Conservation (phyloP, 2,113 vertebrate species). For the Sinocyclocheilus rhinocerous region DNA sequence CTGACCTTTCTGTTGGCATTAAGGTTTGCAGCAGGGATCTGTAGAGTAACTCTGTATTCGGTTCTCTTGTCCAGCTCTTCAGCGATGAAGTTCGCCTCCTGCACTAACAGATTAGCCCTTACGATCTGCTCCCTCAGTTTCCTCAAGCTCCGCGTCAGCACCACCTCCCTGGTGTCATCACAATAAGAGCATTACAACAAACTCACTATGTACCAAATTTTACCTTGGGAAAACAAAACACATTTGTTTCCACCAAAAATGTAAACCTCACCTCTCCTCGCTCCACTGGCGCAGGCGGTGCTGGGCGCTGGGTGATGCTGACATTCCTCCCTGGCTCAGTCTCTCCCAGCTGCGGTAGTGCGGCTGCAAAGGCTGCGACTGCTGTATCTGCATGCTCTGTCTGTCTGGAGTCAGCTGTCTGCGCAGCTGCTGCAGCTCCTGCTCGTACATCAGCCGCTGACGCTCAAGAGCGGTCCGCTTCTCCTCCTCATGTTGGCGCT, state of each 20-base stretch:
- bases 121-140: conserved; percentile 91
- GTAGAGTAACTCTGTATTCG: conserved; percentile 92
- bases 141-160: conserved; percentile 87
- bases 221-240: not conserved
- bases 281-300: conserved; percentile 89
- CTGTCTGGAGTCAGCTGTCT: conserved; percentile 82
- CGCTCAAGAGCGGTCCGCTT: conserved; percentile 88
- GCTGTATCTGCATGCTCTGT: conserved; percentile 67
- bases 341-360: conserved; percentile 87
- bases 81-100: conserved; percentile 88
- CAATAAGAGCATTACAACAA: not conserved
- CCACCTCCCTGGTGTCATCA: conserved; percentile 80
- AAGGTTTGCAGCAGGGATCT: conserved; percentile 94
- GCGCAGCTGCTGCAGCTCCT: conserved; percentile 90
- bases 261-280: conserved; percentile 84
- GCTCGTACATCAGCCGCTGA: conserved; percentile 91
- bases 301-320: conserved; percentile 87
- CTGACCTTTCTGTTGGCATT: conserved; percentile 94
- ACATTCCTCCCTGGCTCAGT: conserved; percentile 77
- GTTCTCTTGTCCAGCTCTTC: conserved; percentile 93
- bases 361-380: conserved; percentile 71
- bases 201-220: not conserved
- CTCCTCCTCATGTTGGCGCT: conserved; percentile 92
- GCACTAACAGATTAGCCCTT: conserved; percentile 86
- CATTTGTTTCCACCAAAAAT: not conserved